phyloP scores from a whole-genome alignment of 1,140 invertebrate genomes.

The Drosophila busckii region DNA sequence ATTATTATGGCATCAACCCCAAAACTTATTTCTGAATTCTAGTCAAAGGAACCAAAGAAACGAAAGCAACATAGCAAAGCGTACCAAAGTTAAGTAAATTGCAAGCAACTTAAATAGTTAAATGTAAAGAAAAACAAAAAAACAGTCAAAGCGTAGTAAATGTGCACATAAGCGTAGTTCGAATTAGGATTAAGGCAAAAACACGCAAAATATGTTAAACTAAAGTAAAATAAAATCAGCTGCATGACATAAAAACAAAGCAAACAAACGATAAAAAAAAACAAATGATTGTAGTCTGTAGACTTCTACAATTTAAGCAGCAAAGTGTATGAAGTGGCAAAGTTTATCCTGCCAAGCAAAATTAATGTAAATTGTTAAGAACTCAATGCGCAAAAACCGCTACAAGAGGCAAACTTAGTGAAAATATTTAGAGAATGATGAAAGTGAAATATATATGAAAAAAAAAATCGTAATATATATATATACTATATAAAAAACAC shows the following conservation, averaged over 20 bases:
- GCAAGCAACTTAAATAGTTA: conserved; percentile 40
- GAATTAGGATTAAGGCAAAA: conserved; percentile 40
- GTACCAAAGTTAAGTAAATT: conserved; percentile 20
- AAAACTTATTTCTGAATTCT: too few relatives aligned
- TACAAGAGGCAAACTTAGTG: conserved; percentile 2
- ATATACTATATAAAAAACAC: conserved; percentile 1
- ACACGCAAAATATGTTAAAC: background rate
- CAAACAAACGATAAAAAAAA: too few relatives aligned
- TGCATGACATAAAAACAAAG: too few relatives aligned
- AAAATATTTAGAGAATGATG: conserved; percentile 28
- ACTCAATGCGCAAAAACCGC: too few relatives aligned
- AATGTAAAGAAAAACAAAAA: conserved; percentile 42
- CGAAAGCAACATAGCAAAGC: background rate
- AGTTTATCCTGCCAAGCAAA: too few relatives aligned
- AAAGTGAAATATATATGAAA: conserved; percentile 44
- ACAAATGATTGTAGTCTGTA: too few relatives aligned
- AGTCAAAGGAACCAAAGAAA: conserved; percentile 6
- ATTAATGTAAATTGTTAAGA: too few relatives aligned
- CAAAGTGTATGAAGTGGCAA: too few relatives aligned
- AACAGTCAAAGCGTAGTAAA: conserved; percentile 60
- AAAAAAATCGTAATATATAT: conserved; percentile 5
- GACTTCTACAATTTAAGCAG: too few relatives aligned
- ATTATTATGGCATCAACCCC: too few relatives aligned
- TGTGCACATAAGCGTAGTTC: conserved; percentile 49
- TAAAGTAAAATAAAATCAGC: conserved; percentile 3